A percentile compares a stretch with the other conserved stretches of the same genome.
Conservation (phyloP, 2,113 vertebrate genomes). For the Puntigrus tetrazona region DNA sequence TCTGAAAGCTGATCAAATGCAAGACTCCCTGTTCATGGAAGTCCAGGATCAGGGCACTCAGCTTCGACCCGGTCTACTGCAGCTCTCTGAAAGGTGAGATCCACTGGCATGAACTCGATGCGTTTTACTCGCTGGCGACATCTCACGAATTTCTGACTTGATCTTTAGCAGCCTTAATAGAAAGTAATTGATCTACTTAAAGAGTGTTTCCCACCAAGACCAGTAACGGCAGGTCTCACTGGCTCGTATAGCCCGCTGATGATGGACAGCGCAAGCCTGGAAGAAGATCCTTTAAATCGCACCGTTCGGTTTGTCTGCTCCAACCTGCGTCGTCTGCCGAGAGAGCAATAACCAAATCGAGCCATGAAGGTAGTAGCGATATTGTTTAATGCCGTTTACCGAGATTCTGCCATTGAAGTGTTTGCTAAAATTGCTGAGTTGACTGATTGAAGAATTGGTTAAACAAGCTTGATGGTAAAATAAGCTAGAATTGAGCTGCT, state of each 20-base stretch:
- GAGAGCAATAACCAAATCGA: conserved; percentile 47
- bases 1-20: conserved; percentile 73
- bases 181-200: conserved; percentile 67
- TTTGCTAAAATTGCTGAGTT: neutral
- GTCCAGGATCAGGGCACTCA: conserved; percentile 61
- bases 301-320: conserved; percentile 70
- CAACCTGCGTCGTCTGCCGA: conserved; percentile 70
- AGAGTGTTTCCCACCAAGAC: conserved; percentile 76
- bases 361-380: conserved; percentile 34
- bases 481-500: too few species aligned
- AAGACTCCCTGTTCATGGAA: conserved; percentile 43
- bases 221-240: conserved; percentile 74
- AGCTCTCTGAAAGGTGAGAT: conserved; percentile 72
- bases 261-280: conserved; percentile 74
- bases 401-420: neutral
- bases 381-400: neutral
- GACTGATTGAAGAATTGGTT: too few species aligned
- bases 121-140: neutral
- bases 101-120: neutral
- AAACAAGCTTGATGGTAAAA: too few species aligned
- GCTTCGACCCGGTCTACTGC: conserved; percentile 64
- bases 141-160: neutral
- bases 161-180: conserved; percentile 54
- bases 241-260: conserved; percentile 69
- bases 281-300: conserved; percentile 75